These are phyloP conservation scores for Cranoglanis bouderius DNA, from an alignment of 2,113 vertebrate genomes.

Conservation along the genomic window DNA sequence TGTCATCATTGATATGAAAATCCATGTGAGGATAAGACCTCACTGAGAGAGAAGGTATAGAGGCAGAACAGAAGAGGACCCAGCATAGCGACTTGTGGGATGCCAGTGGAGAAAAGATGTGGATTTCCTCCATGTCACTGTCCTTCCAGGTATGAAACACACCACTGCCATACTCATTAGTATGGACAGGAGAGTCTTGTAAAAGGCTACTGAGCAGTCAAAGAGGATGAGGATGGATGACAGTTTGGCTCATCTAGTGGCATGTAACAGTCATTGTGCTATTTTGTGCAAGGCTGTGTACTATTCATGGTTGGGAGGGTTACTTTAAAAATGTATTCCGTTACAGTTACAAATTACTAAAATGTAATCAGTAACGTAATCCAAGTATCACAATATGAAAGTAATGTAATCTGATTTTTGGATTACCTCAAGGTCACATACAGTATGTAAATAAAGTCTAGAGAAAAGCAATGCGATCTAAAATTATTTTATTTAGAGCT, in stretches of 20 bases:
- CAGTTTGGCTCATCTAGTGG: neutral
- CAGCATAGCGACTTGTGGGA: neutral
- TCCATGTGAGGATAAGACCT: neutral
- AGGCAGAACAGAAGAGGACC: neutral
- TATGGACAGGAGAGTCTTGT: neutral
- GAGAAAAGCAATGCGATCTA: too few relatives aligned
- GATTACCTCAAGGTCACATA: too few relatives aligned
- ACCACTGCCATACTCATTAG: neutral
- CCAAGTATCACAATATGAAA: too few relatives aligned
- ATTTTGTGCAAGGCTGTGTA: neutral
- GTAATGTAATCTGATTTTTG: too few relatives aligned
- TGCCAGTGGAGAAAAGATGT: neutral
- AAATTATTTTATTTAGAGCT: too few relatives aligned
- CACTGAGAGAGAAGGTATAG: neutral
- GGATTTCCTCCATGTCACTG: neutral
- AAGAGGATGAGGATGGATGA: neutral
- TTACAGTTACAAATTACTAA: too few relatives aligned
- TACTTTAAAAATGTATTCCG: too few relatives aligned
- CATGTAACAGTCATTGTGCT: neutral
- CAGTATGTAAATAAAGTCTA: too few relatives aligned
- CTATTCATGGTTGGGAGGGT: too few relatives aligned
- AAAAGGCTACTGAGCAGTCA: neutral
- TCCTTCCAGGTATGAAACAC: neutral
- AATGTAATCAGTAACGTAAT: too few relatives aligned
- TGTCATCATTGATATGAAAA: neutral